These are phyloP conservation scores for Parasteatoda tepidariorum DNA, from an alignment of 1,140 invertebrate genomes.

Conservation along the genomic window DNA sequence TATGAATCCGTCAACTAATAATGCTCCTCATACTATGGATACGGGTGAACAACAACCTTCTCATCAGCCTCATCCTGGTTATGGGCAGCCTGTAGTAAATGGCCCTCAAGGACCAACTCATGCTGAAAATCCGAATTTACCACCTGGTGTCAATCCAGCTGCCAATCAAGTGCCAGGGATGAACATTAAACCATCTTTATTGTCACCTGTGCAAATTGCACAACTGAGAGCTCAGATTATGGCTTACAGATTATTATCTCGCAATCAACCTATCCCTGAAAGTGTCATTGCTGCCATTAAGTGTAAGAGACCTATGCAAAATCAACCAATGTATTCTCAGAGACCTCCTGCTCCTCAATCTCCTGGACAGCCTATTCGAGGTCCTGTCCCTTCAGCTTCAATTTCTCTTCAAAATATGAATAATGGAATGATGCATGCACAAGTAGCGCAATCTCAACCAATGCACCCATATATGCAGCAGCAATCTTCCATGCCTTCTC, in stretches of 20 bases:
- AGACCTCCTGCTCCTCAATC: constrained; percentile 45
- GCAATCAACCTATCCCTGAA: constrained; percentile 91
- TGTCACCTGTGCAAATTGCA: constrained; percentile 80
- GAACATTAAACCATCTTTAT: constrained; percentile 65
- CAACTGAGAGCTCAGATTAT: constrained; percentile 94
- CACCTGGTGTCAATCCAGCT: constrained; percentile 15
- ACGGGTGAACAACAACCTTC: constrained; percentile 20
- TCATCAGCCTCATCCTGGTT: constrained; percentile 26
- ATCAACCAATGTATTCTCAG: constrained; percentile 46
- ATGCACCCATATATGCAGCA: constrained; percentile 47
- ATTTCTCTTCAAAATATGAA: constrained; percentile 32
- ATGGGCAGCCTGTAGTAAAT: constrained; percentile 19
- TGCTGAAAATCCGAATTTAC: constrained; percentile 17
- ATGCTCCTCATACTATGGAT: constrained; percentile 37
- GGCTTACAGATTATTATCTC: constrained; percentile 89
- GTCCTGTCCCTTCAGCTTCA: not conserved
- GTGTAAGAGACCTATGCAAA: constrained; percentile 71
- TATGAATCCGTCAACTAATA: too few relatives aligned
- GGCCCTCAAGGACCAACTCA: constrained; percentile 41
- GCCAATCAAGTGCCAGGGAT: constrained; percentile 9
- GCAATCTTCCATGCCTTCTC: constrained; percentile 38
- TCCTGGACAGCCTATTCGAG: constrained; percentile 29
- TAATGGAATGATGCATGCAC: constrained; percentile 40
- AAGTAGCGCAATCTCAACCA: constrained; percentile 16
- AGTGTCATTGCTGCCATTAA: constrained; percentile 79